A percentile compares a stretch with the other conserved stretches of the same genome.
phyloP scores from a whole-genome alignment of 2,888 invertebrate genomes.

The Phasia obesa region DNA sequence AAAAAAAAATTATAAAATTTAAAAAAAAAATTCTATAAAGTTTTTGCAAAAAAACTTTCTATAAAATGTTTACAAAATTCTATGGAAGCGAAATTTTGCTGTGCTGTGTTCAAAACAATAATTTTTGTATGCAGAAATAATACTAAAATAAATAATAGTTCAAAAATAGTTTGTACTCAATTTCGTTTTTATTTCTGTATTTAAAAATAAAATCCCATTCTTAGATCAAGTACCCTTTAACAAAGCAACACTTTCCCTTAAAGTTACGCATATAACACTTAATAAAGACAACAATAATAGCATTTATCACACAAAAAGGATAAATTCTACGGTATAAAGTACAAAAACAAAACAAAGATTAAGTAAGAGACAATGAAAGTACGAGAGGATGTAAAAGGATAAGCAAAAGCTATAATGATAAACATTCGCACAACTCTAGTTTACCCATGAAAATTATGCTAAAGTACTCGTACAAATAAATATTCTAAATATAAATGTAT shows the following conservation, averaged over 20 bases:
- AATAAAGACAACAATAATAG: slow-evolving; percentile 71
- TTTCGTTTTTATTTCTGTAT: too few relatives aligned
- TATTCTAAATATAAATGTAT: slow-evolving; percentile 6
- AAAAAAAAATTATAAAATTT: too few relatives aligned
- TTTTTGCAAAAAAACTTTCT: too few relatives aligned
- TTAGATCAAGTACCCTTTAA: slow-evolving; percentile 32
- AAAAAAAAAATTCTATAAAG: too few relatives aligned
- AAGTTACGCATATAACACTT: slow-evolving; percentile 70
- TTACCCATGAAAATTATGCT: slow-evolving; percentile 66
- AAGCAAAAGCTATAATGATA: slow-evolving; percentile 45
- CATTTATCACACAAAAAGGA: slow-evolving; percentile 63
- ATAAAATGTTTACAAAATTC: too few relatives aligned
- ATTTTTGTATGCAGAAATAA: too few relatives aligned
- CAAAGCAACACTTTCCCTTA: slow-evolving; percentile 11
- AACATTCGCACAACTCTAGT: slow-evolving; percentile 55
- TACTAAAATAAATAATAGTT: too few relatives aligned
- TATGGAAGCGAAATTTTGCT: too few relatives aligned
- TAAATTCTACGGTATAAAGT: slow-evolving; percentile 56
- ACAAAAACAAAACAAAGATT: slow-evolving; percentile 45
- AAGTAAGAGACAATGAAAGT: slow-evolving; percentile 16
- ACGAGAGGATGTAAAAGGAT: slow-evolving; percentile 74
- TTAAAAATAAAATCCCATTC: not conserved
- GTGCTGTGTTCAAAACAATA: too few relatives aligned
- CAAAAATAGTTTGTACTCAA: too few relatives aligned
- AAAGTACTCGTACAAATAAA: slow-evolving; percentile 7